These are phyloP conservation scores for Sympetrum striolatum DNA, from an alignment of 2,888 invertebrate species.

Conservation along the genomic window DNA sequence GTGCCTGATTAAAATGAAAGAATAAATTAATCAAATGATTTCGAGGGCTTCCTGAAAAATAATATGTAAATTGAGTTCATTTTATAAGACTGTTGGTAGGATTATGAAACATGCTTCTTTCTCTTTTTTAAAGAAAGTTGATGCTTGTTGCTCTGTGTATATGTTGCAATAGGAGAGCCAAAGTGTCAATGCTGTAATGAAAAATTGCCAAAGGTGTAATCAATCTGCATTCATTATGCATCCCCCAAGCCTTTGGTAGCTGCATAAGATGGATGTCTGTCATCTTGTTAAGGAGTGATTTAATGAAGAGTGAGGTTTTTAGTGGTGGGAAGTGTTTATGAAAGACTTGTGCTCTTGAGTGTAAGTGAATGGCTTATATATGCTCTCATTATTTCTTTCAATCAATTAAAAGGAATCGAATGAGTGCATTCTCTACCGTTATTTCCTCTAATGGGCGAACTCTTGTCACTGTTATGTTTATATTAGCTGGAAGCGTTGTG, in stretches of 20 bases:
- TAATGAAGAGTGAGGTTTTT: neutral
- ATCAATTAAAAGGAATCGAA: neutral
- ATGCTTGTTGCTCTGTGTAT: neutral
- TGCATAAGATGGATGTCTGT: neutral
- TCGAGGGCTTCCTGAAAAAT: conserved; percentile 20
- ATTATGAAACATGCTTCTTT: neutral
- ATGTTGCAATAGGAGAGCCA: neutral
- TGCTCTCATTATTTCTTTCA: conserved; percentile 7
- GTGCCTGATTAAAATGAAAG: conserved; percentile 11
- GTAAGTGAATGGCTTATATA: neutral
- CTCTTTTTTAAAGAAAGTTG: neutral
- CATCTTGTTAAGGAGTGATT: neutral
- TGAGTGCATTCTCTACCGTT: conserved; percentile 8
- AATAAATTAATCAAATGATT: neutral
- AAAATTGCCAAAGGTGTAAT: neutral
- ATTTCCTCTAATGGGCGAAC: neutral
- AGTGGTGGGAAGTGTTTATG: neutral
- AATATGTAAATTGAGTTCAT: neutral
- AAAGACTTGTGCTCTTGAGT: neutral
- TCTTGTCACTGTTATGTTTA: conserved; percentile 16
- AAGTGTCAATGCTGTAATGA: neutral
- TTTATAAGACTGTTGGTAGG: conserved; percentile 23
- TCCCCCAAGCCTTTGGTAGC: neutral
- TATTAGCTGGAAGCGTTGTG: conserved; percentile 35
- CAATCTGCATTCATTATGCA: neutral